phyloP scores from a whole-genome alignment of 1,140 invertebrate species.

The Ephestia elutella region DNA sequence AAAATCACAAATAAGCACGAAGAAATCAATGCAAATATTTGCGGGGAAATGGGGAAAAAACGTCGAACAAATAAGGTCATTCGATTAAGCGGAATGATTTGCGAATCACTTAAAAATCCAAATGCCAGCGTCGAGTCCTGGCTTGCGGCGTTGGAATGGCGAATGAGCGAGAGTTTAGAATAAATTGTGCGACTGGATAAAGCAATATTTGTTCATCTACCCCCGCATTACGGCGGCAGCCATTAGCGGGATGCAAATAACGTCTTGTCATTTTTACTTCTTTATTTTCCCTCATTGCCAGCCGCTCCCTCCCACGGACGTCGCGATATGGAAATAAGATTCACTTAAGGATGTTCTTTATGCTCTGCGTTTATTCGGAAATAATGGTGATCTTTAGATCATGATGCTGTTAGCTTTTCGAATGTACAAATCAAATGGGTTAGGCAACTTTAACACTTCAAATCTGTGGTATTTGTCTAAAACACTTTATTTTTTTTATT shows the following conservation, averaged over 20 bases:
- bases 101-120: slow-evolving; percentile 62
- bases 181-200: slow-evolving; percentile 72
- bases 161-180: slow-evolving; percentile 66
- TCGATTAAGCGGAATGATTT: slow-evolving; percentile 68
- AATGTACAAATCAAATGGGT: background rate
- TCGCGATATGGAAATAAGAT: slow-evolving; percentile 46
- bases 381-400: slow-evolving; percentile 9
- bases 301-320: slow-evolving; percentile 53
- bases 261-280: slow-evolving; percentile 73
- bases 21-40: slow-evolving; percentile 4
- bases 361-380: slow-evolving; percentile 13
- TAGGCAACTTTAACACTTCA: background rate
- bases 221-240: slow-evolving; percentile 66
- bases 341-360: slow-evolving; percentile 26
- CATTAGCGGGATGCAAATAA: slow-evolving; percentile 74
- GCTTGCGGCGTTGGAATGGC: slow-evolving; percentile 55
- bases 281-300: slow-evolving; percentile 62
- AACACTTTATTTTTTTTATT: no score
- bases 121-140: slow-evolving; percentile 56
- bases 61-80: slow-evolving; percentile 53
- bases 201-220: slow-evolving; percentile 73
- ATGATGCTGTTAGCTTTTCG: background rate
- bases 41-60: slow-evolving; percentile 32
- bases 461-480: no score
- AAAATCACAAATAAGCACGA: no score